A percentile compares a stretch with the other conserved stretches of the same genome.
phyloP scores from a whole-genome alignment of 2,888 invertebrate species.

The Cremastinae sp. region DNA sequence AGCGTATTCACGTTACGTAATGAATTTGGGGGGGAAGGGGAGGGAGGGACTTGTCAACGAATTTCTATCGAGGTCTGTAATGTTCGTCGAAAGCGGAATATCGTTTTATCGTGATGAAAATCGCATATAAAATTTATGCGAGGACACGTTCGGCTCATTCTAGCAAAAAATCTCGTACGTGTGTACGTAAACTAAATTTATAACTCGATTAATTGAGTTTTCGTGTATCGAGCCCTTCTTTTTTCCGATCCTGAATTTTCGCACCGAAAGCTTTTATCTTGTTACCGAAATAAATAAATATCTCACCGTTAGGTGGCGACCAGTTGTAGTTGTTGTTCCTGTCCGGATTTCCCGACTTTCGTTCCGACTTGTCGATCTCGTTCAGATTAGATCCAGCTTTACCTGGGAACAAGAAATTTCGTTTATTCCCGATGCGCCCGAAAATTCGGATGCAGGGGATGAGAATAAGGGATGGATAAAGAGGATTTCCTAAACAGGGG shows the following conservation, averaged over 20 bases:
- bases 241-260: background rate
- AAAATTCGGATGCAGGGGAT: conserved; percentile 47
- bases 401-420: conserved; percentile 69
- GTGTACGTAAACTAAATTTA: too few species aligned
- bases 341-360: conserved; percentile 75
- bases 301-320: conserved; percentile 74
- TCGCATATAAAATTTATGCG: conserved; percentile 23
- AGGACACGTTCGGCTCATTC: conserved; percentile 17
- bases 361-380: conserved; percentile 80
- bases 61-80: conserved; percentile 52
- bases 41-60: conserved; percentile 38
- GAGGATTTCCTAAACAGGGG: conserved; percentile 64
- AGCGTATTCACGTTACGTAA: conserved; percentile 48
- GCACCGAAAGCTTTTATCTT: background rate
- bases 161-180: conserved; percentile 3
- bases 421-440: background rate
- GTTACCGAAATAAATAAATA: background rate
- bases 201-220: background rate
- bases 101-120: conserved; percentile 50
- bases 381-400: conserved; percentile 79
- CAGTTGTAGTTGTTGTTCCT: conserved; percentile 76
- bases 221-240: background rate
- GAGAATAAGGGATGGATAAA: conserved; percentile 48
- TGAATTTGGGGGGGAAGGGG: conserved; percentile 30
- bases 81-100: conserved; percentile 48